Conservation (phyloP, 92 coral and sea anemone genomes). For the Phenganax subtilis region DNA sequence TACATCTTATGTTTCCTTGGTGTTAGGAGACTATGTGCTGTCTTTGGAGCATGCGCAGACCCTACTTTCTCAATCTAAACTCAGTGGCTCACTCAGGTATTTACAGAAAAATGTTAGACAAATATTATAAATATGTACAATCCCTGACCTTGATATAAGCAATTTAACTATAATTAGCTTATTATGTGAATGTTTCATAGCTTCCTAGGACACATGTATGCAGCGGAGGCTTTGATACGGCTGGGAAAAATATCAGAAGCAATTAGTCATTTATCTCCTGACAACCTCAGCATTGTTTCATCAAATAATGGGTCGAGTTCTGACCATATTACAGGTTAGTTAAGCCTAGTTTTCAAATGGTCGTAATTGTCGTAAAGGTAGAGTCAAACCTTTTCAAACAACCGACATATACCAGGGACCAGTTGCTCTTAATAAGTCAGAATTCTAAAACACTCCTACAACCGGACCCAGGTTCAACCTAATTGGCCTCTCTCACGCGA, state of each 20-base stretch:
- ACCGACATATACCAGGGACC: too few relatives aligned
- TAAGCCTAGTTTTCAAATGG: background rate
- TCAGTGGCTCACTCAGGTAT: conserved; percentile 80
- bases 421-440: too few relatives aligned
- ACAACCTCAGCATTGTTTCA: conserved; percentile 63
- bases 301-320: conserved; percentile 9
- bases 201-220: conserved; percentile 88
- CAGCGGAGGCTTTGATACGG: conserved; percentile 84
- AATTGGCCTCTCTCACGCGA: too few relatives aligned
- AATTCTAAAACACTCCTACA: too few relatives aligned
- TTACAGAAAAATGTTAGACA: background rate
- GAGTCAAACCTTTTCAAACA: too few relatives aligned
- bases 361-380: too few relatives aligned
- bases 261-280: conserved; percentile 76
- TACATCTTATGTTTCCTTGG: conserved; percentile 82
- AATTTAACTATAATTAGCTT: too few relatives aligned
- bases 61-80: conserved; percentile 64
- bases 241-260: conserved; percentile 83
- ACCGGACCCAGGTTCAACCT: too few relatives aligned
- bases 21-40: conserved; percentile 86
- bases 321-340: conserved; percentile 13
- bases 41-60: conserved; percentile 82
- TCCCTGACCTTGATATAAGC: background rate
- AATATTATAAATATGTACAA: background rate
- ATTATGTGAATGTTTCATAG: conserved; percentile 34